phyloP scores from a whole-genome alignment of 2,113 vertebrate genomes.

The Notarius lentiginosus region DNA sequence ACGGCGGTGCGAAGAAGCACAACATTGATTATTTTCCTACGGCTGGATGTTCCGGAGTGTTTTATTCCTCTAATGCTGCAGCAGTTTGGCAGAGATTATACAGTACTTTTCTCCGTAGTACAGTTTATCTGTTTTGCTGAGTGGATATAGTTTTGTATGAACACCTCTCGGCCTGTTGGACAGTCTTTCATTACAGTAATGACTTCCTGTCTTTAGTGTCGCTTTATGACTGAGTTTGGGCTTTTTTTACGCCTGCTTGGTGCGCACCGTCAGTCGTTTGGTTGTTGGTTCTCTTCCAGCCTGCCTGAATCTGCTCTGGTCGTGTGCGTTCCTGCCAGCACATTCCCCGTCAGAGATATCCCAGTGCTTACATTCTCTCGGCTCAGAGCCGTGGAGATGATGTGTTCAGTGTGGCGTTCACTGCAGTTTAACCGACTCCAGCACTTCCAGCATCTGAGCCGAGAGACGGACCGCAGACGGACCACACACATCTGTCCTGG shows the following conservation, averaged over 20 bases:
- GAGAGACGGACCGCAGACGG: neutral
- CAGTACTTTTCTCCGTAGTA: too few relatives aligned
- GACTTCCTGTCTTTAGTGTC: neutral
- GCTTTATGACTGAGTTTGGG: neutral
- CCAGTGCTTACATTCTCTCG: neutral
- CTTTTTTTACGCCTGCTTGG: neutral
- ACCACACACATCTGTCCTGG: neutral
- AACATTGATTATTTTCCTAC: neutral
- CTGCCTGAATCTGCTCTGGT: neutral
- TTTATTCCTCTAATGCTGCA: neutral
- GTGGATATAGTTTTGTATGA: neutral
- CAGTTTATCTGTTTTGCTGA: too few relatives aligned
- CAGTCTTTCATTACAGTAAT: neutral
- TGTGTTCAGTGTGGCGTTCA: neutral
- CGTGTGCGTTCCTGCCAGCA: neutral
- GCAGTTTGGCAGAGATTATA: neutral
- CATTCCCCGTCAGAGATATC: neutral
- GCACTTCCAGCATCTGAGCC: neutral
- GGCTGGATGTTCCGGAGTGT: neutral
- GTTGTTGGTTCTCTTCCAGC: neutral
- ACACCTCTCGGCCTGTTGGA: too few relatives aligned
- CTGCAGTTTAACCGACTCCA: conserved; percentile 9
- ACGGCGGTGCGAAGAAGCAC: too few relatives aligned
- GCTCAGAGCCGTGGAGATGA: neutral
- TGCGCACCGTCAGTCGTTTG: neutral